phyloP scores from a whole-genome alignment of 2,797 vertebrate species.

The Triplophysa bombifrons region DNA sequence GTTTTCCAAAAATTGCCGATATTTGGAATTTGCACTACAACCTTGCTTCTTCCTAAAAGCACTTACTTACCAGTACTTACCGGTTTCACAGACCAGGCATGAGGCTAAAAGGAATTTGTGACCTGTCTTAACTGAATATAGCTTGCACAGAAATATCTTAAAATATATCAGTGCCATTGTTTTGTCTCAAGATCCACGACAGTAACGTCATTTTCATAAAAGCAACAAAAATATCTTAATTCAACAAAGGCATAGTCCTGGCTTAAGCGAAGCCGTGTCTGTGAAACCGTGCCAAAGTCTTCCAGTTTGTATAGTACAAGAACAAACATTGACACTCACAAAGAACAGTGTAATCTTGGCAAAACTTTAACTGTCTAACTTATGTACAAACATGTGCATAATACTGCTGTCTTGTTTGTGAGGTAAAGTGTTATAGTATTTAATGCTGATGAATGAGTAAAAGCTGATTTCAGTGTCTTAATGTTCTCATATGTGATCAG shows the following conservation, averaged over 20 bases:
- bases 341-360: slow-evolving; percentile 49
- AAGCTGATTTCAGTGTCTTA: not conserved
- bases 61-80: not conserved
- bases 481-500: not conserved
- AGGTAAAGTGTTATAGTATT: not conserved
- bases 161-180: no score
- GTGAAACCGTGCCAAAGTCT: slow-evolving; percentile 50
- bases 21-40: slow-evolving; percentile 70
- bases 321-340: slow-evolving; percentile 9
- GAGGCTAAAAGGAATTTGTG: no score
- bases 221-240: no score
- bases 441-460: not conserved
- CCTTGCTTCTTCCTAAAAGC: slow-evolving; percentile 50
- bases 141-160: no score
- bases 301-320: slow-evolving; percentile 50
- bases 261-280: no score
- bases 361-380: not conserved
- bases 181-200: no score
- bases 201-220: no score
- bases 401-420: not conserved
- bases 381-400: not conserved
- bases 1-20: slow-evolving; percentile 41
- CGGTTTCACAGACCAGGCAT: no score
- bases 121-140: no score
- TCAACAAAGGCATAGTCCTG: no score